These are phyloP conservation scores for Eumacrocentrus americanus DNA, from an alignment of 2,888 invertebrate genomes.

Conservation along the genomic window DNA sequence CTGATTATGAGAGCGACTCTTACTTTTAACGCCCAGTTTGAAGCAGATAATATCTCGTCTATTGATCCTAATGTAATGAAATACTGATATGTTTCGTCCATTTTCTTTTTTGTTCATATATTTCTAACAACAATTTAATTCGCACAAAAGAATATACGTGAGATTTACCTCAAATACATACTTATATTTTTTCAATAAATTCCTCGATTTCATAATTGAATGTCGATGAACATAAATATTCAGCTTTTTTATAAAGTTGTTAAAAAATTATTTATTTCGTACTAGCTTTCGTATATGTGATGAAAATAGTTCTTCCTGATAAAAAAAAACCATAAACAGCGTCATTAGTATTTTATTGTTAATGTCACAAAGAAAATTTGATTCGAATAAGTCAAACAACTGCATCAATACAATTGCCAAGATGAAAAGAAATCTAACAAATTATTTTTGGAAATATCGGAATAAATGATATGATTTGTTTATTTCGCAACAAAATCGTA, in stretches of 20 bases:
- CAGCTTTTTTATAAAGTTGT: no score
- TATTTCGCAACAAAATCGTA: no score
- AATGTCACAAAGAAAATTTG: not conserved
- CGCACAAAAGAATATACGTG: not conserved
- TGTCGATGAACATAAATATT: no score
- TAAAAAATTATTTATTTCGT: not conserved
- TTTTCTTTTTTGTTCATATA: not conserved
- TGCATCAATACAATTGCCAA: constrained; percentile 3
- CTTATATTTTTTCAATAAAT: constrained; percentile 15
- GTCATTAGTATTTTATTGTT: not conserved
- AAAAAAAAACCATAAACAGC: not conserved
- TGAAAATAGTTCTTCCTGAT: not conserved
- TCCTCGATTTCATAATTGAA: not conserved
- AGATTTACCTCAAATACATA: constrained; percentile 6
- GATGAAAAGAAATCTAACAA: not conserved
- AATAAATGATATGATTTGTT: no score
- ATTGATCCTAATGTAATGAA: not conserved
- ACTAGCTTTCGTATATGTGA: not conserved
- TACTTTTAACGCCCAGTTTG: constrained; percentile 12
- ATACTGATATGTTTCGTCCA: not conserved
- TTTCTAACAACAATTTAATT: not conserved
- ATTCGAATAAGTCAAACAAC: no score
- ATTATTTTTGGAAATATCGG: not conserved
- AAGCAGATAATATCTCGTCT: constrained; percentile 1
- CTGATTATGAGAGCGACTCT: not conserved